phyloP scores from a whole-genome alignment of 1,140 invertebrate genomes.

The Plectus sambesii region DNA sequence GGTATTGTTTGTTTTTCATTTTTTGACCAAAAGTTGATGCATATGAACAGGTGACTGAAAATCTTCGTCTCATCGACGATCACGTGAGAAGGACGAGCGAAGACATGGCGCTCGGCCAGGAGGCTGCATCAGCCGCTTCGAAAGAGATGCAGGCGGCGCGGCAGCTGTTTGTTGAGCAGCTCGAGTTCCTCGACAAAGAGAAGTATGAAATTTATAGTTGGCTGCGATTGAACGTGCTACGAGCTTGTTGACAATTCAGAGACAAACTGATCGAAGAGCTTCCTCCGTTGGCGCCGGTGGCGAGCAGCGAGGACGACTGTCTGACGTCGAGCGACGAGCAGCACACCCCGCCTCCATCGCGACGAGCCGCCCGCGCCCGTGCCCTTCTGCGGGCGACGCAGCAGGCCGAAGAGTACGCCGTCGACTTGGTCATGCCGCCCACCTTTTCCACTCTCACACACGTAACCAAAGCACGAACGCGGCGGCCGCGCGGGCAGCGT shows the following conservation, averaged over 20 bases:
- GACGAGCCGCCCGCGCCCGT: slow-evolving; percentile 6
- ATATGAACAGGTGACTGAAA: slow-evolving; percentile 29
- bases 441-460: too few species aligned
- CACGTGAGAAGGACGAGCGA: slow-evolving; percentile 17
- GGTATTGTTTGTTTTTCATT: slow-evolving; percentile 36
- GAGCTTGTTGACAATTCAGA: slow-evolving; percentile 20
- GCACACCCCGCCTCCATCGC: slow-evolving; percentile 1
- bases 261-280: slow-evolving; percentile 43
- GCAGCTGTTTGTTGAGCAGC: slow-evolving; percentile 41
- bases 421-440: slow-evolving; percentile 37
- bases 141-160: slow-evolving; percentile 31
- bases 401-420: slow-evolving; percentile 35
- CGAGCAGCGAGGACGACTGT: slow-evolving; percentile 35
- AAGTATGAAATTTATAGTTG: slow-evolving; percentile 26
- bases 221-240: neutral
- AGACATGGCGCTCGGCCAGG: slow-evolving; percentile 10
- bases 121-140: neutral
- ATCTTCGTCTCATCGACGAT: slow-evolving; percentile 29
- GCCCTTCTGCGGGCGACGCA: slow-evolving; percentile 2
- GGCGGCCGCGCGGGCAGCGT: too few species aligned
- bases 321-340: slow-evolving; percentile 33
- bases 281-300: slow-evolving; percentile 42
- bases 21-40: slow-evolving; percentile 33
- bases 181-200: slow-evolving; percentile 44
- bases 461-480: too few species aligned